Percentiles rank a stretch among this genome's conserved stretches.
These are phyloP conservation scores for Bruchidius siliquastri DNA, from an alignment of 2,888 invertebrate genomes.

Conservation along the genomic window DNA sequence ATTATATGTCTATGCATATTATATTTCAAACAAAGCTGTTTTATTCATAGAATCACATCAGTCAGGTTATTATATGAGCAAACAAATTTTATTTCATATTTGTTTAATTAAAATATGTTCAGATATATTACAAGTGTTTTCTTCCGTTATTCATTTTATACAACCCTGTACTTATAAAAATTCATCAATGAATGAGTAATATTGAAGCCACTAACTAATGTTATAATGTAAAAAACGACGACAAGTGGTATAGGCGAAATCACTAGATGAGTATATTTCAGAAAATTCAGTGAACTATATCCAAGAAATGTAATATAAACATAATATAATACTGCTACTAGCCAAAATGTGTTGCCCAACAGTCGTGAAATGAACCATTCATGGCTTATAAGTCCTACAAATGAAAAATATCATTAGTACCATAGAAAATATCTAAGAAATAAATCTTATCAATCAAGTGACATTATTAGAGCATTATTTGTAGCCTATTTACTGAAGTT, in stretches of 20 bases:
- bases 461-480: too few relatives aligned
- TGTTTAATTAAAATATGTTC: neutral
- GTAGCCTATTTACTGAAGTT: too few relatives aligned
- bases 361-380: slow-evolving; percentile 26
- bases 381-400: slow-evolving; percentile 35
- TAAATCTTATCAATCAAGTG: too few relatives aligned
- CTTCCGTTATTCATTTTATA: slow-evolving; percentile 42
- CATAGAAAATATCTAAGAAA: too few relatives aligned
- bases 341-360: slow-evolving; percentile 87
- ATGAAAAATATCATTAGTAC: neutral
- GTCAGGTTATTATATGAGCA: neutral
- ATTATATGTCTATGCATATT: neutral
- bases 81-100: neutral
- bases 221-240: slow-evolving; percentile 69
- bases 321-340: slow-evolving; percentile 83
- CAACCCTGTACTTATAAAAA: slow-evolving; percentile 77
- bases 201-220: slow-evolving; percentile 75
- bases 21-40: neutral
- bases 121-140: neutral
- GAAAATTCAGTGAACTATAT: slow-evolving; percentile 83
- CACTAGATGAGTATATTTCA: slow-evolving; percentile 78
- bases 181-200: slow-evolving; percentile 69
- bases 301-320: slow-evolving; percentile 94
- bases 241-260: slow-evolving; percentile 77
- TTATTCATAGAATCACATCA: neutral